phyloP scores from a whole-genome alignment of 2,888 invertebrate genomes.

The Drosophila phalerata region DNA sequence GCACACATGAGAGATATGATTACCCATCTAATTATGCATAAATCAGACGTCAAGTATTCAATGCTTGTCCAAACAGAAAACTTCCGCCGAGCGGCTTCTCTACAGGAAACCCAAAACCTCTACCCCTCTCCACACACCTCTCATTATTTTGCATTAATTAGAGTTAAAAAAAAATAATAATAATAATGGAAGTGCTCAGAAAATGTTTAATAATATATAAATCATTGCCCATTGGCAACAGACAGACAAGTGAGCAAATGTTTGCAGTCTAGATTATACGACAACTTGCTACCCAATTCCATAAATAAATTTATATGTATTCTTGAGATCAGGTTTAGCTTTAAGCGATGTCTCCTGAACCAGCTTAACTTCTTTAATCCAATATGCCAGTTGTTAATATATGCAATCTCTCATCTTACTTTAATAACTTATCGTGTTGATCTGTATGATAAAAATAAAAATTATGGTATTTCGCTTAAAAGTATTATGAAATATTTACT shows the following conservation, averaged over 20 bases:
- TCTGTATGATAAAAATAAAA: constrained; percentile 4
- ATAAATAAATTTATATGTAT: constrained; percentile 5
- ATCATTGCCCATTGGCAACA: constrained; percentile 39
- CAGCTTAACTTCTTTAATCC: constrained; percentile 19
- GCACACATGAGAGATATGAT: constrained; percentile 41
- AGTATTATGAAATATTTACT: not conserved
- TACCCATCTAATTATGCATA: constrained; percentile 73
- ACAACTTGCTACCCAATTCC: constrained; percentile 52
- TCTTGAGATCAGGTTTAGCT: constrained; percentile 22
- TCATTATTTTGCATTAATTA: constrained; percentile 67
- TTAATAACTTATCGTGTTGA: not conserved
- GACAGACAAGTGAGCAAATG: constrained; percentile 8
- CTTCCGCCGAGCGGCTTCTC: constrained; percentile 64
- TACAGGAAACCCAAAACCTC: constrained; percentile 68
- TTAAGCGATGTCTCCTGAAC: constrained; percentile 6
- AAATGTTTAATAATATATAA: constrained; percentile 57
- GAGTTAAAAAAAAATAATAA: constrained; percentile 24
- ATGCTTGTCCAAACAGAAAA: constrained; percentile 36
- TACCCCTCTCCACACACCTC: not conserved
- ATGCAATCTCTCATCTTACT: not conserved
- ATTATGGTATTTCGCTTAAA: not conserved
- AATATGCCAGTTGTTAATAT: constrained; percentile 6
- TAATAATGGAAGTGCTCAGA: constrained; percentile 67
- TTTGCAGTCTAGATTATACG: constrained; percentile 25
- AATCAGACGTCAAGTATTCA: constrained; percentile 56